Conservation (phyloP, 2,113 vertebrate species). For the Panthera uncia region DNA sequence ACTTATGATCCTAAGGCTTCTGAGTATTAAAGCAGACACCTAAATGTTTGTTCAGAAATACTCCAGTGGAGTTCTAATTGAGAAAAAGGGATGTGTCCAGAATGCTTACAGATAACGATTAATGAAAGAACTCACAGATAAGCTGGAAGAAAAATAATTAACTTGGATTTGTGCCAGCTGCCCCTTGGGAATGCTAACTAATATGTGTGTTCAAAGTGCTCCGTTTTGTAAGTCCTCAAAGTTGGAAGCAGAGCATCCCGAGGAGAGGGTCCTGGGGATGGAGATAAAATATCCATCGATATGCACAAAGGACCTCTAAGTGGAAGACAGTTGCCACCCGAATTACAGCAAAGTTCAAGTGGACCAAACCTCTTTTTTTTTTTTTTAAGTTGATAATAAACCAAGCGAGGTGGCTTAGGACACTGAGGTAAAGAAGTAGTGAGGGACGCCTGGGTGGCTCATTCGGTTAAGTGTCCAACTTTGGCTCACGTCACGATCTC, state of each 20-base stretch:
- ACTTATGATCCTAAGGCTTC: conserved; percentile 20
- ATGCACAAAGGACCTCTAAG: conserved; percentile 47
- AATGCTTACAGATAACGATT: conserved; percentile 72
- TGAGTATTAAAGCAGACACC: conserved; percentile 41
- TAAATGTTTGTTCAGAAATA: conserved; percentile 71
- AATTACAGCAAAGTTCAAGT: conserved; percentile 47
- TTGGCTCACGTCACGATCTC: no score
- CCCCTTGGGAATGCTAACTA: conserved; percentile 63
- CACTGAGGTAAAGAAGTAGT: background rate
- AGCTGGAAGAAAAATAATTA: conserved; percentile 80
- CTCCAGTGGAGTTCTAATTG: conserved; percentile 69
- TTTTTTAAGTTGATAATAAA: background rate
- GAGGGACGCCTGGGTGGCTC: background rate
- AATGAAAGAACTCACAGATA: conserved; percentile 71
- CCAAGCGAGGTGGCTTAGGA: background rate
- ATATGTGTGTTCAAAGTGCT: conserved; percentile 7
- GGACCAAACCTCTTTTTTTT: background rate
- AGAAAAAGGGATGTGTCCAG: conserved; percentile 61
- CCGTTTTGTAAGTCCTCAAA: conserved; percentile 21
- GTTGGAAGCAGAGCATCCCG: conserved; percentile 14
- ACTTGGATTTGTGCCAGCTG: conserved; percentile 48
- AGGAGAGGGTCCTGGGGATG: conserved; percentile 19
- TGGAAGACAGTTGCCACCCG: conserved; percentile 1
- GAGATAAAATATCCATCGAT: conserved; percentile 44
- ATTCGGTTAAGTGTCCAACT: no score